Evolutionary conservation across 2,797 vertebrate genomes (phyloP).

Genomic region (Pseudochirops corinnae): DNA sequence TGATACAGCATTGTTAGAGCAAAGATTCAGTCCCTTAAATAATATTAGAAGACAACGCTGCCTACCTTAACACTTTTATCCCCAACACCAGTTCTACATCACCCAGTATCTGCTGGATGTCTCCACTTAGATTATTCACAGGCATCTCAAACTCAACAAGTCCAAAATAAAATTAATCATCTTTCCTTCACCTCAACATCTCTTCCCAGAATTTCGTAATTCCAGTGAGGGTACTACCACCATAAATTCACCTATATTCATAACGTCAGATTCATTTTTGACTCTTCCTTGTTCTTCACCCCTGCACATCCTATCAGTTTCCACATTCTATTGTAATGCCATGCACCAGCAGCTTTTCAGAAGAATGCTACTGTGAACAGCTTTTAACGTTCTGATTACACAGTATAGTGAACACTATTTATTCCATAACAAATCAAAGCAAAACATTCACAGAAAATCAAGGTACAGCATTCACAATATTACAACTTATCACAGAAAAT

Average conservation of each 20-base stretch:
- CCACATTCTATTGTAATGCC: neutral
- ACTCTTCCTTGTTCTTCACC: neutral
- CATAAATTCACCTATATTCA: neutral
- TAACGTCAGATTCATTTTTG: neutral
- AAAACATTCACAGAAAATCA: too few relatives aligned
- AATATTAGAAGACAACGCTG: constrained; percentile 1
- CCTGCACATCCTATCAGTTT: too few relatives aligned
- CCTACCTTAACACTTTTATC: neutral
- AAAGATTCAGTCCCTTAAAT: constrained; percentile 35
- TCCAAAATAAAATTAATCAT: neutral
- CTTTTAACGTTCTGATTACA: too few relatives aligned
- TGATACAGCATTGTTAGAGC: constrained; percentile 1
- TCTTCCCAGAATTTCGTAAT: neutral
- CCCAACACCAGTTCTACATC: neutral
- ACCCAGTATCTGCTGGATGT: neutral
- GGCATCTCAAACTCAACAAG: neutral
- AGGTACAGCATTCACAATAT: too few relatives aligned
- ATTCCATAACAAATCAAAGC: too few relatives aligned
- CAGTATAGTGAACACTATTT: too few relatives aligned
- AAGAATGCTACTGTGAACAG: too few relatives aligned
- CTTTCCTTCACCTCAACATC: neutral
- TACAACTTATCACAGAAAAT: too few relatives aligned
- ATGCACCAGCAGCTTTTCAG: too few relatives aligned
- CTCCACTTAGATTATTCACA: too few relatives aligned
- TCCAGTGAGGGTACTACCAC: neutral